Base-by-base conservation (phyloP, 2,797 vertebrate species). In the Clangula hyemalis region DNA sequence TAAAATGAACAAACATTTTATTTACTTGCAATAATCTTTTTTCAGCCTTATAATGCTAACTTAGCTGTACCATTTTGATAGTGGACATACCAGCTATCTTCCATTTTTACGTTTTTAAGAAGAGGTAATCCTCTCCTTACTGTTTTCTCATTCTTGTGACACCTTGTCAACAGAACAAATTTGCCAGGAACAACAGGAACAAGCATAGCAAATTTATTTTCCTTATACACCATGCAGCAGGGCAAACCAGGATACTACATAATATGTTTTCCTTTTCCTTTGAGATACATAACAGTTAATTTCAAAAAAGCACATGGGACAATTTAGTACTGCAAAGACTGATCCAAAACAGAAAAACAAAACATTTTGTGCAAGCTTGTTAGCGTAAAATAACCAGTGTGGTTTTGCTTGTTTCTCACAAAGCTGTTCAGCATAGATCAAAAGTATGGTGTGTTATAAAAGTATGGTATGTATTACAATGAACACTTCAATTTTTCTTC, bases 151-250 rank as follows among this genome's bases (percentile, higher is more conserved):
- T 61, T 66, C 8, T 38, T 27, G 11, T 9, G 47, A 54, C 9
- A 70, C 5, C 18, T 39, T 36, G 32, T 39, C 39, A 71, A 43
- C 10, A 64, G 32, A 54, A 47, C 15, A 13, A 36, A 4, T 36
- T 54, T 54, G 5, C 34, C n/a, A 56, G 18, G 15, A 80, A 41
- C 2, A 3, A 72, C 47, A 51, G 27, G 43, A 75, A 24, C 10
- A 39, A 82, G 38, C 6, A 13, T 25, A 66, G 53, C 10, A n/a
- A 65, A n/a, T 13, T 49, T 11, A 11, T 43, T 60, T 84, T 60
- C 32, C 45, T 43, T 2, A 8, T 0, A 0, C 11, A 0, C 13
- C 32, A 24, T 4, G 12, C 24, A 56, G 7, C 45, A 45, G 7
- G 6, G 9, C 3, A 51, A 80, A 58, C 39, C 22, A 34, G 11